Base-by-base conservation (phyloP, 2,888 invertebrate species). In the Amphipyra berbera region DNA sequence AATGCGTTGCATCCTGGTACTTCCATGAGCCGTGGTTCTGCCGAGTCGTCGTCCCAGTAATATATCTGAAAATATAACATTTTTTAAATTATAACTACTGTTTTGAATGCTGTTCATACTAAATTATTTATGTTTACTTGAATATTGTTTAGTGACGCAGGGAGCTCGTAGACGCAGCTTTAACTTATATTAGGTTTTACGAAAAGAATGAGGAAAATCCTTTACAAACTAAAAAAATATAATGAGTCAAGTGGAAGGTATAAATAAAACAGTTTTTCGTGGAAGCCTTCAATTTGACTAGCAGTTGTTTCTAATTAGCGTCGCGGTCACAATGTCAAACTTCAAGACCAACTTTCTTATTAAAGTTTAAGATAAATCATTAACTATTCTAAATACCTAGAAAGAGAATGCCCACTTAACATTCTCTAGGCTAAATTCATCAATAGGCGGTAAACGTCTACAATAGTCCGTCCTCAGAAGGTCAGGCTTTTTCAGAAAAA, bases 31-130 rank as follows among this genome's bases (percentile, higher is more conserved):
- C 91, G 88, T 0, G 95, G 90, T 57, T 91, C 91, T 0, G 94
- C 90, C 3, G 95, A 95, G 63, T 95, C 95, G 79, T 95, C 95
- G 67, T 94, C 92, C 94, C 95, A 95, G 80, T 95, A 95, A 70
- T 89, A 92, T 73, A 96, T 92, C 96, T 96, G 88, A 45, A 89
- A 87, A 40, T 0, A 61, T 44, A 50, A 33, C 0, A 37, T 38
- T 41, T 50, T 15, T 46, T 38, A 49, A 56, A 56, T 44, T 49
- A 60, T 42, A 37, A 35, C 41, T 14, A 9, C n/a, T 33, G n/a
- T 27, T 38, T 21, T 38, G 6, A 21, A 12, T 6, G 38, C 15
- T n/a, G n/a, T n/a, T n/a, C 9, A n/a, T 7, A 30, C 30, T 30
- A 7, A 7, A 30, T 21, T 30, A 30, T 30, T 30, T 30, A 30